These are phyloP conservation scores for Brassicogethes aeneus DNA, from an alignment of 2,888 invertebrate genomes.

Conservation along the genomic window DNA sequence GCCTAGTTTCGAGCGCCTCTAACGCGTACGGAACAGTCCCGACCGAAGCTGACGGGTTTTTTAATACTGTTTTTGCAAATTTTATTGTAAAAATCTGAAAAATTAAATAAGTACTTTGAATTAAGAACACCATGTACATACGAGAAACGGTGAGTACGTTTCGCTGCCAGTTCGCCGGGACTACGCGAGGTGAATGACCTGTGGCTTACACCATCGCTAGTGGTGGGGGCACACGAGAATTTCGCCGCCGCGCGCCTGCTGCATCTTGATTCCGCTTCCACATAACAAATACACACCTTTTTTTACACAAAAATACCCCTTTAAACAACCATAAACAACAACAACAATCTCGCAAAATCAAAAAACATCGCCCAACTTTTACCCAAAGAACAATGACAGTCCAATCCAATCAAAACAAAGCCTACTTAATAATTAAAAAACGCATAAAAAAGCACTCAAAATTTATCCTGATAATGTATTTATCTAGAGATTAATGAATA, in stretches of 20 bases:
- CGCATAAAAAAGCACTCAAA: too few species aligned
- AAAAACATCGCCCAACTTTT: too few species aligned
- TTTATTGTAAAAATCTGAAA: conserved; percentile 15
- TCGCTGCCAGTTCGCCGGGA: conserved; percentile 37
- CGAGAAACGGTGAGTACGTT: conserved; percentile 33
- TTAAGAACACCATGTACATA: conserved; percentile 31
- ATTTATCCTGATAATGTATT: background rate
- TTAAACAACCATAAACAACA: too few species aligned
- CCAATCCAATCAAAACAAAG: too few species aligned
- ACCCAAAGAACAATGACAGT: too few species aligned
- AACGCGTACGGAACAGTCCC: conserved; percentile 6
- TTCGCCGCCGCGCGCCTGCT: conserved; percentile 39
- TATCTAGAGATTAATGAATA: background rate
- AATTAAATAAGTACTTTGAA: conserved; percentile 35
- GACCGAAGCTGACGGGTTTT: conserved; percentile 1
- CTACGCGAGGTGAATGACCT: conserved; percentile 43
- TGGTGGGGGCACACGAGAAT: conserved; percentile 30
- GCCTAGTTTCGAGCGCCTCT: conserved; percentile 1
- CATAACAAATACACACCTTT: conserved; percentile 21
- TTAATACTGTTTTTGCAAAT: conserved; percentile 3
- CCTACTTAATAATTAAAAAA: too few species aligned
- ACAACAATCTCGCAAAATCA: too few species aligned
- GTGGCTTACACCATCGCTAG: conserved; percentile 32
- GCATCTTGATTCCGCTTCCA: conserved; percentile 41
- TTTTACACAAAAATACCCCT: conserved; percentile 13